Conservation (phyloP, 2,113 vertebrate genomes). For the Sinocyclocheilus grahami region DNA sequence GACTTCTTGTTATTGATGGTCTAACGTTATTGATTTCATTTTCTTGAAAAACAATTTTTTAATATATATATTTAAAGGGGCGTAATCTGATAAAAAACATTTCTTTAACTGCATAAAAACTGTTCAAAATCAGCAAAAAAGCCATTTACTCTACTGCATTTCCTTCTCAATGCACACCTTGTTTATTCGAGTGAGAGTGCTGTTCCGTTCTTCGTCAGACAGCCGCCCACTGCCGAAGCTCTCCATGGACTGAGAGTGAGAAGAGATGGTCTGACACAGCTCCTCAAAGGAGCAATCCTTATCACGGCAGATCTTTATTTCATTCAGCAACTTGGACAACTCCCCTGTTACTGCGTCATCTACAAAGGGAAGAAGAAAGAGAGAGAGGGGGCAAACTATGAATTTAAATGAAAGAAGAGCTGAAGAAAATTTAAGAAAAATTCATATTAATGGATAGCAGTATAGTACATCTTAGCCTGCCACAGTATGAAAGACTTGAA, state of each 20-base stretch:
- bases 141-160: not conserved
- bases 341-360: slow-evolving; percentile 94
- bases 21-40: not conserved
- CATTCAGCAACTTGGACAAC: slow-evolving; percentile 92
- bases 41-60: not conserved
- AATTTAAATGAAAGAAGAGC: not conserved
- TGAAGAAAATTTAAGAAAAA: too few relatives aligned
- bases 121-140: not conserved
- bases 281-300: slow-evolving; percentile 97
- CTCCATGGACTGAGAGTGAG: slow-evolving; percentile 94
- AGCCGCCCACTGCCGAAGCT: slow-evolving; percentile 85
- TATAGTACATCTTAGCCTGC: not conserved
- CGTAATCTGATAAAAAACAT: not conserved
- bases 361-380: slow-evolving; percentile 67
- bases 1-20: too few relatives aligned
- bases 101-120: not conserved
- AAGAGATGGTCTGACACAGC: slow-evolving; percentile 92
- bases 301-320: slow-evolving; percentile 95
- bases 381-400: slow-evolving; percentile 63
- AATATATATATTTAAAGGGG: not conserved
- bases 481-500: not conserved
- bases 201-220: slow-evolving; percentile 88
- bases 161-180: slow-evolving; percentile 63
- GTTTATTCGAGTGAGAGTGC: slow-evolving; percentile 78
- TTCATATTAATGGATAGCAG: not conserved